Conservation (phyloP, 2,888 invertebrate species). For the Euplexia lucipara region DNA sequence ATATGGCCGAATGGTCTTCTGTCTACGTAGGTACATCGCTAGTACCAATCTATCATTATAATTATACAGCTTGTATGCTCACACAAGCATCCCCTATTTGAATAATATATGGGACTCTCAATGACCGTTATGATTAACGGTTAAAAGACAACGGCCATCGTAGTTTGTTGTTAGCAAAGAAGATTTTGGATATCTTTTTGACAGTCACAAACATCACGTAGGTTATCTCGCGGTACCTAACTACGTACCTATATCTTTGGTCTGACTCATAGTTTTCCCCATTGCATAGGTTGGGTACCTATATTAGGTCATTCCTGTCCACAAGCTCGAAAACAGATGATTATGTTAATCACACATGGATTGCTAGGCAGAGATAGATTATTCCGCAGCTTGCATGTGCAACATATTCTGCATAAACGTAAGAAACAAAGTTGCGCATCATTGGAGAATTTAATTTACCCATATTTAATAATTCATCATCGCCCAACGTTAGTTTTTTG, state of each 20-base stretch:
- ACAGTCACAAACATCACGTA: slow-evolving; percentile 13
- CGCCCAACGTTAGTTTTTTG: slow-evolving; percentile 50
- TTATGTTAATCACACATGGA: neutral
- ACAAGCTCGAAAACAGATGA: neutral
- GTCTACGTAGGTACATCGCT: no score
- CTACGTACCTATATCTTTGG: neutral
- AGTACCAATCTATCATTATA: neutral
- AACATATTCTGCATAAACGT: slow-evolving; percentile 49
- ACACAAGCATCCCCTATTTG: neutral
- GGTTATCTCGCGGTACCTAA: no score
- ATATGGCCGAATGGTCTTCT: no score
- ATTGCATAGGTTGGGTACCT: no score
- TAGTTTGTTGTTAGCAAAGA: neutral
- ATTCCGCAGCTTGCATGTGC: slow-evolving; percentile 33
- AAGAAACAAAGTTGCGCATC: slow-evolving; percentile 61
- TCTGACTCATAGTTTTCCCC: slow-evolving; percentile 19
- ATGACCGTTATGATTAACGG: slow-evolving; percentile 1
- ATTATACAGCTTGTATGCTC: neutral
- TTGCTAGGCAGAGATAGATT: slow-evolving; percentile 18
- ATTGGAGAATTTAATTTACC: slow-evolving; percentile 55
- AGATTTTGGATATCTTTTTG: no score
- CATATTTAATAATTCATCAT: slow-evolving; percentile 52
- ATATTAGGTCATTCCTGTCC: neutral
- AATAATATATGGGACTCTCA: neutral
- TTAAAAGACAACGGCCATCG: slow-evolving; percentile 2